phyloP scores from a whole-genome alignment of 2,797 vertebrate genomes.

The Hemibagrus guttatus region DNA sequence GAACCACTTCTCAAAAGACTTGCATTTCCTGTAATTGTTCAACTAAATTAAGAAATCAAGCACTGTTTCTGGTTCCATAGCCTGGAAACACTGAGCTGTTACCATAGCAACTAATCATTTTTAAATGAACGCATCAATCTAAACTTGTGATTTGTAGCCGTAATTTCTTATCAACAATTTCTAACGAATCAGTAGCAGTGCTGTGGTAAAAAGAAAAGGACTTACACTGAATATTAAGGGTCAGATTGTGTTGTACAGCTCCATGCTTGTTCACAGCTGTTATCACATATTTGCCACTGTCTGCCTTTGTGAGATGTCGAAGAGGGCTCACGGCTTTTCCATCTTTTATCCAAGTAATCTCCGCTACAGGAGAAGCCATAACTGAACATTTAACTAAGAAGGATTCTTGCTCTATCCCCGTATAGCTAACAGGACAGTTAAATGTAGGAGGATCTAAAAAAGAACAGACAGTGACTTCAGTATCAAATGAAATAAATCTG shows the following conservation, averaged over 20 bases:
- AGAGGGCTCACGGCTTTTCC: not conserved
- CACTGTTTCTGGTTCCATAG: not conserved
- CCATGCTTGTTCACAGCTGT: conserved; percentile 15
- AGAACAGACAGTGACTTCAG: not conserved
- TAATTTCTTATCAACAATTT: not conserved
- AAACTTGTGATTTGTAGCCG: not conserved
- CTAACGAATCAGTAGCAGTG: not conserved
- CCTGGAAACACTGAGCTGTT: not conserved
- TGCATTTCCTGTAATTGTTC: not conserved
- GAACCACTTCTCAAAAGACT: not conserved
- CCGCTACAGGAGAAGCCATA: not conserved
- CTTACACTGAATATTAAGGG: conserved; percentile 68
- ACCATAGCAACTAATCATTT: not conserved
- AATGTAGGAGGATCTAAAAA: conserved; percentile 19
- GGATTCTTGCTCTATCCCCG: not conserved
- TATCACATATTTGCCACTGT: conserved; percentile 6
- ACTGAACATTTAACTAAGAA: not conserved
- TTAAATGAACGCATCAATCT: not conserved
- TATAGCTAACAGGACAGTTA: not conserved
- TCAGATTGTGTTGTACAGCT: not conserved
- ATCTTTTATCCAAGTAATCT: not conserved
- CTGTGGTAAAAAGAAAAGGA: conserved; percentile 40
- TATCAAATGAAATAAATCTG: not conserved
- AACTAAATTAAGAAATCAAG: not conserved
- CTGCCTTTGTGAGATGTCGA: not conserved